phyloP scores from a whole-genome alignment of 2,113 vertebrate species.

The Ibidorhyncha struthersii region DNA sequence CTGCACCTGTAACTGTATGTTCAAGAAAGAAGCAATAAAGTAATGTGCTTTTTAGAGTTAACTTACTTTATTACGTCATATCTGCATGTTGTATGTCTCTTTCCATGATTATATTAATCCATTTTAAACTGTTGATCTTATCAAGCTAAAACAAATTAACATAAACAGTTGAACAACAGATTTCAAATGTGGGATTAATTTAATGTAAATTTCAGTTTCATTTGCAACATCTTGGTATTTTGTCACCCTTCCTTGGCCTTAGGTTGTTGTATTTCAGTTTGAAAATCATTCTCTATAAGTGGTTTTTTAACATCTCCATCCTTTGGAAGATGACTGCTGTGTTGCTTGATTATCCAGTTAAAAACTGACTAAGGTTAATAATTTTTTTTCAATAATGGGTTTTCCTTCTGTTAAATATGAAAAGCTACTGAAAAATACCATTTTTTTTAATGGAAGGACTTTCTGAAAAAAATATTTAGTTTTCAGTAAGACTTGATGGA shows the following conservation, averaged over 20 bases:
- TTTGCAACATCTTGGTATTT: not conserved
- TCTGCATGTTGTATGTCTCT: not conserved
- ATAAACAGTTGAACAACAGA: not conserved
- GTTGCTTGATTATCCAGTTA: not conserved
- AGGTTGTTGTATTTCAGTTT: not conserved
- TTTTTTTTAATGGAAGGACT: not conserved
- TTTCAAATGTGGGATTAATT: not conserved
- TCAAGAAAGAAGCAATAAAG: not conserved
- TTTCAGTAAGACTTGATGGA: not conserved
- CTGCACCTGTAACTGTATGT: not conserved
- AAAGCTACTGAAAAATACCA: not conserved
- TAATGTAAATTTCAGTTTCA: not conserved
- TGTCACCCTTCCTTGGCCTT: not conserved
- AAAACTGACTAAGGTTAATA: not conserved
- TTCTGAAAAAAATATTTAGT: not conserved
- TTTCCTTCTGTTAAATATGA: not conserved
- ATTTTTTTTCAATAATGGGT: not conserved
- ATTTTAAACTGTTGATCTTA: conserved; percentile 4
- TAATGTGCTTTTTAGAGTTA: not conserved
- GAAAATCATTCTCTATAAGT: not conserved
- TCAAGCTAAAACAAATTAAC: not conserved
- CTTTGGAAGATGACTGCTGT: not conserved
- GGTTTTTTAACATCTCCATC: not conserved
- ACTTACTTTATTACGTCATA: not conserved
- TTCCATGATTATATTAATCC: not conserved